These are phyloP conservation scores for Cheilosia urbana DNA, from an alignment of 2,888 invertebrate genomes.

Conservation along the genomic window DNA sequence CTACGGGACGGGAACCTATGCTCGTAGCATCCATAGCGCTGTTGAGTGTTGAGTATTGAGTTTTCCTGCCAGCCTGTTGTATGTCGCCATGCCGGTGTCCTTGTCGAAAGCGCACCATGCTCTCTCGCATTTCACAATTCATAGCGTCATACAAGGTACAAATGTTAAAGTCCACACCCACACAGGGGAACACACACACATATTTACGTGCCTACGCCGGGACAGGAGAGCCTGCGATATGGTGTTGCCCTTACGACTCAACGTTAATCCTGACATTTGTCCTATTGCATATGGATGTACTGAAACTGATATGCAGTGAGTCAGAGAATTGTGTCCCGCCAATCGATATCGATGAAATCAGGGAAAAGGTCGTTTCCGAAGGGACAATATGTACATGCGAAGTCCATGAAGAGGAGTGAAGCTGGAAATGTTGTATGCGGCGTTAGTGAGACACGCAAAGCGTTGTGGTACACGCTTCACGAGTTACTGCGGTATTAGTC, in stretches of 20 bases:
- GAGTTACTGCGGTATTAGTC: too few species aligned
- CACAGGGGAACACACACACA: conserved; percentile 26
- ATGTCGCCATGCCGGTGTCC: conserved; percentile 38
- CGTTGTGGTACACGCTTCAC: too few species aligned
- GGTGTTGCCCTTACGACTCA: conserved; percentile 68
- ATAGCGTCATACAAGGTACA: conserved; percentile 34
- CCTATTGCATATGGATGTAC: conserved; percentile 62
- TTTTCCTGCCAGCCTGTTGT: conserved; percentile 74
- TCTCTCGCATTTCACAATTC: conserved; percentile 64
- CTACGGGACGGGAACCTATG: conserved; percentile 49
- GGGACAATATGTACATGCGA: not conserved
- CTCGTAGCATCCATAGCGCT: conserved; percentile 49
- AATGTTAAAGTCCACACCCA: conserved; percentile 29
- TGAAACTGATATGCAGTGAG: conserved; percentile 38
- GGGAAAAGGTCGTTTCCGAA: not conserved
- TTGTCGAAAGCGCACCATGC: conserved; percentile 61
- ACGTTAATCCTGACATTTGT: conserved; percentile 75
- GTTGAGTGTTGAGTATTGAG: too few species aligned
- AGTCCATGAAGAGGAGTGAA: too few species aligned
- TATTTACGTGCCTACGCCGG: not conserved
- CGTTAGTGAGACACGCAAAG: too few species aligned
- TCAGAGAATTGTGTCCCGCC: not conserved
- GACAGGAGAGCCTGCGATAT: conserved; percentile 26
- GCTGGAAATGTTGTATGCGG: too few species aligned
- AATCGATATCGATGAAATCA: not conserved